Evolutionary conservation across 2,113 vertebrate species (phyloP), one percentile per base, ranked within the genome.

Genomic region (Cyanoderma ruficeps): DNA sequence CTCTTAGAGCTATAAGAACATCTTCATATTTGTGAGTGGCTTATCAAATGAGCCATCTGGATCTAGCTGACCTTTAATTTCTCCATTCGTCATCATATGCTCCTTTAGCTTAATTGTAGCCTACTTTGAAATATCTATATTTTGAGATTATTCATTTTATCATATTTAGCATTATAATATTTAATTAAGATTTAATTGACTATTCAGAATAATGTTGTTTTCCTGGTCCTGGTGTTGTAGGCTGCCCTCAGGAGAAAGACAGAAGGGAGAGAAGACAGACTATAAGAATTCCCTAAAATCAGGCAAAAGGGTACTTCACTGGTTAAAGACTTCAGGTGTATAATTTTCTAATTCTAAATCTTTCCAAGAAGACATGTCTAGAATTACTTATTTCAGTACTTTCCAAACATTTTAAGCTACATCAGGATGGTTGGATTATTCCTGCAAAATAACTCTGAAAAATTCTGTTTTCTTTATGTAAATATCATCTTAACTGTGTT

Each of bases 311-410:
- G 5, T 70, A n/a, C 30, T 89, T 83, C 37, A 44, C 13, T 18
- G 7, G 31, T 91, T 94, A 63, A 92, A 86, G 87, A 6, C 7
- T 59, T 77, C 33, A 89, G 17, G 15, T 69, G 11, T 35, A 23
- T 67, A 44, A 61, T 59, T 94, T 83, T 89, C 37, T 84, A 27
- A 42, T 75, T 81, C 21, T 47, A 59, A 81, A 55, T 78, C 27
- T 95, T 96, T 90, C 47, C 39, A 78, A 75, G 56, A 44, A 59
- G 35, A 47, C 18, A 50, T 47, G 22, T 68, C 23, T 72, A 74
- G 79, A 95, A 77, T 70, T 65, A 50, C 14, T 89, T 85, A 64
- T 69, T 83, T 95, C 35, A 83, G 50, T 90, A 75, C 76, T 81
- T 92, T 89, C 27, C 13, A 59, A 92, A 87, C 9, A 33, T 88